A percentile compares a stretch with the other conserved stretches of the same genome.
These are phyloP conservation scores for Acropternis orthonyx DNA, from an alignment of 2,797 vertebrate genomes.

Conservation along the genomic window DNA sequence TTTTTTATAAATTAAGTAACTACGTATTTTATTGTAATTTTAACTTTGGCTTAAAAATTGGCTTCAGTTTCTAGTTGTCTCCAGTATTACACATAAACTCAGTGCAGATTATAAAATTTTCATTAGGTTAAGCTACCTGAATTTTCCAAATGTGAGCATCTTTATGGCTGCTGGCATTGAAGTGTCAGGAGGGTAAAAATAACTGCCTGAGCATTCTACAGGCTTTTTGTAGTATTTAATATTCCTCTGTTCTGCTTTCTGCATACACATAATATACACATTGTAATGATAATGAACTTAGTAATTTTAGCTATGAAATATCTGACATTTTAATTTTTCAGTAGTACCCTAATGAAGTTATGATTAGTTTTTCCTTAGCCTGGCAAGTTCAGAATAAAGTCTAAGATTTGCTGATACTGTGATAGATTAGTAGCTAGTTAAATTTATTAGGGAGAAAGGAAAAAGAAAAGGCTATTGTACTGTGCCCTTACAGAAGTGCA, in stretches of 20 bases:
- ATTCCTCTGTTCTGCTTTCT: background rate
- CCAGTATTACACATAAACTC: background rate
- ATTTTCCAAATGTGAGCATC: background rate
- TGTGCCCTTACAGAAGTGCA: background rate
- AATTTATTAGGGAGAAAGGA: background rate
- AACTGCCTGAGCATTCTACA: background rate
- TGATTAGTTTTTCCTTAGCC: background rate
- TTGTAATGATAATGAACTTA: background rate
- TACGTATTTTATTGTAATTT: background rate
- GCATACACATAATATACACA: background rate
- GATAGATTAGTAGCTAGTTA: background rate
- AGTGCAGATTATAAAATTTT: background rate
- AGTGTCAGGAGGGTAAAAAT: background rate
- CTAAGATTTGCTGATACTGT: background rate
- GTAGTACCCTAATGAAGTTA: background rate
- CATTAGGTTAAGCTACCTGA: background rate
- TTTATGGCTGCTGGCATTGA: background rate
- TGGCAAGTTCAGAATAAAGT: background rate
- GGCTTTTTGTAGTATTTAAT: background rate
- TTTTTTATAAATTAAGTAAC: background rate
- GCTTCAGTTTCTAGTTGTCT: background rate
- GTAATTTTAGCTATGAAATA: background rate
- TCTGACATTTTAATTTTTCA: background rate
- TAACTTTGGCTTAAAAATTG: background rate
- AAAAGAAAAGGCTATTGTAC: background rate